A percentile compares a stretch with the other conserved stretches of the same genome.
Evolutionary conservation across 2,113 vertebrate genomes (phyloP).

Genomic region (Phylloscopus whistleri): DNA sequence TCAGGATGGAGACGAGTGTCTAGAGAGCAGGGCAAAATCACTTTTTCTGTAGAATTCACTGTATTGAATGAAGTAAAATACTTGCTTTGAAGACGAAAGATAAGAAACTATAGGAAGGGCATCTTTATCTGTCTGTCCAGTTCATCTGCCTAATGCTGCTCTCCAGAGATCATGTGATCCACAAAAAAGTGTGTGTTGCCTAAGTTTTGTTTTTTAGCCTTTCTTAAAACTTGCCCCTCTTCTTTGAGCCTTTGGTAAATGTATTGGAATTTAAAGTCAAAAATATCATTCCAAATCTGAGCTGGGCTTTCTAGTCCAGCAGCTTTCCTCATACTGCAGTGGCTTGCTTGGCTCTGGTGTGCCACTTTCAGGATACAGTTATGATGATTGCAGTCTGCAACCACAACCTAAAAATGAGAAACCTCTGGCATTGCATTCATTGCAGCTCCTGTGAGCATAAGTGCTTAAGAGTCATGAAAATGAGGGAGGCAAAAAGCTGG

Average conservation of each 20-base stretch:
- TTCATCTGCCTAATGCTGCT: background rate
- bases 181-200: background rate
- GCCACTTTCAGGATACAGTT: background rate
- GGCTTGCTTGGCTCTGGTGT: background rate
- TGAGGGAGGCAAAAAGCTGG: background rate
- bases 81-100: background rate
- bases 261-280: background rate
- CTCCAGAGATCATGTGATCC: background rate
- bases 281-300: constrained; percentile 5
- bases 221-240: background rate
- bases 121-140: background rate
- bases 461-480: background rate
- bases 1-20: background rate
- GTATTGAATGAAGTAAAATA: background rate
- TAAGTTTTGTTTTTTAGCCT: background rate
- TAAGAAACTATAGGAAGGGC: background rate
- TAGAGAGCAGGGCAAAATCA: background rate
- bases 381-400: background rate
- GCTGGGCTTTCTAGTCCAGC: background rate
- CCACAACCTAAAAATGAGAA: background rate
- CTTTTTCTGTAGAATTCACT: background rate
- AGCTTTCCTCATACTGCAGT: background rate
- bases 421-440: background rate
- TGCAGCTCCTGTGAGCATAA: background rate
- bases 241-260: background rate